Conservation (phyloP, 2,888 invertebrate genomes). For the Cactoblastis cactorum region DNA sequence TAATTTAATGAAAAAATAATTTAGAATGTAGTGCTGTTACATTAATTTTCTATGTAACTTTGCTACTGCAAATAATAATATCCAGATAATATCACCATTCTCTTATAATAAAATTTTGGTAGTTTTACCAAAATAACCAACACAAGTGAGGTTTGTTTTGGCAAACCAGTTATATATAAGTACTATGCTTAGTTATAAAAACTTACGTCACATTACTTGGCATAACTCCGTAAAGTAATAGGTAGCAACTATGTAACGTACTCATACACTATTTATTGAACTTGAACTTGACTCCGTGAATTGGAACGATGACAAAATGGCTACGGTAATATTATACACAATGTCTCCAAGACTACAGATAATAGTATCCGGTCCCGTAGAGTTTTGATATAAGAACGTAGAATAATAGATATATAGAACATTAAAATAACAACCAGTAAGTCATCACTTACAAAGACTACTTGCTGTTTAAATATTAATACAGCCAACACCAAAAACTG, state of each 20-base stretch:
- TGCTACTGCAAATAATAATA: no score
- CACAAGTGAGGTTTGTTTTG: background rate
- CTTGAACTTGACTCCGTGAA: slow-evolving; percentile 30
- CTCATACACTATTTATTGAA: slow-evolving; percentile 29
- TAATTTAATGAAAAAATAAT: no score
- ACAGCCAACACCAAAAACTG: no score
- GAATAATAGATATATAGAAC: background rate
- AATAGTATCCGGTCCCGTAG: slow-evolving; percentile 22
- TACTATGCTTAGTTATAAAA: background rate
- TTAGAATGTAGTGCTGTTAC: no score
- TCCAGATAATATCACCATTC: no score
- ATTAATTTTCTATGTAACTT: no score
- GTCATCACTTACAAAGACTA: background rate
- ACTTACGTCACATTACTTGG: slow-evolving; percentile 10
- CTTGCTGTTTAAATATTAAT: no score
- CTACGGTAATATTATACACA: slow-evolving; percentile 18
- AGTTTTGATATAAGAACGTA: background rate
- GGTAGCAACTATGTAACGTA: slow-evolving; percentile 8
- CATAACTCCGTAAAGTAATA: slow-evolving; percentile 3
- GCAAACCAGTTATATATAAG: background rate
- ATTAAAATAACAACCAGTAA: background rate
- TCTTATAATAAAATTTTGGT: no score
- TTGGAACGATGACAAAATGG: slow-evolving; percentile 15
- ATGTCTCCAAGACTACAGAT: slow-evolving; percentile 34
- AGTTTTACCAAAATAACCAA: no score